These are phyloP conservation scores for Hapalemur alaotrensis DNA, from an alignment of 2,797 vertebrate genomes.

Conservation along the genomic window DNA sequence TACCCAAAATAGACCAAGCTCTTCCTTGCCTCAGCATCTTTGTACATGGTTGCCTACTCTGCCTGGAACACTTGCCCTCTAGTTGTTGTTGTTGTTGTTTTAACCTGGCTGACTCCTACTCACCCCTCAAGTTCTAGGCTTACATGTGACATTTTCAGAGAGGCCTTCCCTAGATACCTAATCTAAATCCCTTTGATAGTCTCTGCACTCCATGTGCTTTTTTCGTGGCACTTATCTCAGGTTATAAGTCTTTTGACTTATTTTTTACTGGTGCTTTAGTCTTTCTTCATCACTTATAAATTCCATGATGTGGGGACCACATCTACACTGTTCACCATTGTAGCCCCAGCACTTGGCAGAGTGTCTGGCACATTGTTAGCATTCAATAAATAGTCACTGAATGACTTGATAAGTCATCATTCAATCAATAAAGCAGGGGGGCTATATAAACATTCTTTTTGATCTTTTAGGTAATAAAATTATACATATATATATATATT, in stretches of 20 bases:
- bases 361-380: background rate
- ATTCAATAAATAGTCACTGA: background rate
- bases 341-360: background rate
- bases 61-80: background rate
- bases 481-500: no score
- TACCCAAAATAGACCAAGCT: background rate
- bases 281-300: background rate
- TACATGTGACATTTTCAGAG: background rate
- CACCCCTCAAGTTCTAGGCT: slow-evolving; percentile 12
- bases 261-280: background rate
- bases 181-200: background rate
- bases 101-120: background rate
- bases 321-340: background rate
- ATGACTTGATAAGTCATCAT: slow-evolving; percentile 28
- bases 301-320: background rate
- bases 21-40: background rate
- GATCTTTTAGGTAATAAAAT: slow-evolving; percentile 39
- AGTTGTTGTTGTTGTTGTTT: background rate
- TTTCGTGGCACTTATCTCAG: background rate
- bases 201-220: background rate
- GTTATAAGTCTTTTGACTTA: background rate
- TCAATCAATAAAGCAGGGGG: background rate
- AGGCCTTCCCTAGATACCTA: background rate
- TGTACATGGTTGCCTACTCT: background rate
- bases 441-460: slow-evolving; percentile 37